Percentiles rank a stretch among this genome's conserved stretches.
These are phyloP conservation scores for Sitobion miscanthi DNA, from an alignment of 1,140 invertebrate species.

Conservation along the genomic window DNA sequence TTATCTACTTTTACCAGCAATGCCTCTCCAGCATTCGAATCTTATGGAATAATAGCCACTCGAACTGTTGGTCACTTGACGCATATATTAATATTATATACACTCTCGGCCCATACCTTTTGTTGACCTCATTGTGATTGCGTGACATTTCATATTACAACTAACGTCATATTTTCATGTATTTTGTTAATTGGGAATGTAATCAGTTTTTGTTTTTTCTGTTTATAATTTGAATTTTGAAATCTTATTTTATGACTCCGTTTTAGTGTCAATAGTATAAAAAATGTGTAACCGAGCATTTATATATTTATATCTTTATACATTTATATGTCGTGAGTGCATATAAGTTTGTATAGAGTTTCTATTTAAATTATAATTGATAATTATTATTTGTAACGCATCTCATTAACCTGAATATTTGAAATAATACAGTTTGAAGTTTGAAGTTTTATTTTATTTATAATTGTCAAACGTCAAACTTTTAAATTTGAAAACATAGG, in stretches of 20 bases:
- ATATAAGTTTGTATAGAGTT: too few species aligned
- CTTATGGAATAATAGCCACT: background rate
- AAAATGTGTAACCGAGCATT: too few species aligned
- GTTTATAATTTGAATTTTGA: background rate
- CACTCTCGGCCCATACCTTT: background rate
- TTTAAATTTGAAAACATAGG: too few species aligned
- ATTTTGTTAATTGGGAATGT: background rate
- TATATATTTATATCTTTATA: too few species aligned
- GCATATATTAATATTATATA: background rate
- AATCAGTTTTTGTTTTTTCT: background rate
- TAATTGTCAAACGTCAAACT: too few species aligned
- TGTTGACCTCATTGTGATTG: background rate
- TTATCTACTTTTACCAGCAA: background rate
- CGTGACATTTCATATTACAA: background rate
- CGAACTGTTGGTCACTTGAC: background rate
- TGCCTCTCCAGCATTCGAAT: background rate
- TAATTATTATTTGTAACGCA: too few species aligned
- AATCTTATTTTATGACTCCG: background rate
- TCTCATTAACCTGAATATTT: too few species aligned
- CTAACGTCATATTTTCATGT: background rate
- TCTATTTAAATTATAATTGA: too few species aligned
- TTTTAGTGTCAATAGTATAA: too few species aligned
- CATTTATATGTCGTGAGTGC: too few species aligned
- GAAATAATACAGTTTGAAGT: background rate
- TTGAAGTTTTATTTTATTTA: background rate